Percentiles rank a stretch among this genome's conserved stretches.
phyloP scores from a whole-genome alignment of 2,888 invertebrate genomes.

The Sabatieria punctata region DNA sequence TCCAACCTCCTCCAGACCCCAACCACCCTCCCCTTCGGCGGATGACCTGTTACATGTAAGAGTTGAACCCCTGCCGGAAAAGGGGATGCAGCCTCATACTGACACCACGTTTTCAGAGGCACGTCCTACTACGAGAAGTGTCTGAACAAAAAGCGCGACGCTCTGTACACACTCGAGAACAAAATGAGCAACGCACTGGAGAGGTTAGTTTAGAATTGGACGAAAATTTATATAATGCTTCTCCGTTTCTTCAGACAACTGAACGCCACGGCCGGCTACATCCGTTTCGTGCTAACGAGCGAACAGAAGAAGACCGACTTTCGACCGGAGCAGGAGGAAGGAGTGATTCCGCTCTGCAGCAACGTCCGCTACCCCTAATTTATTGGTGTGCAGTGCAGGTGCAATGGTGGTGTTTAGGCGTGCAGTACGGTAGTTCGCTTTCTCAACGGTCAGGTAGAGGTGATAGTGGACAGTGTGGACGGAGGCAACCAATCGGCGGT shows the following conservation, averaged over 20 bases:
- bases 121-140: conserved; percentile 74
- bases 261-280: conserved; percentile 73
- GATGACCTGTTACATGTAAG: too few relatives aligned
- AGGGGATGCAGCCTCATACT: too few relatives aligned
- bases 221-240: conserved; percentile 3
- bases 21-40: too few relatives aligned
- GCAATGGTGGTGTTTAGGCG: conserved; percentile 46
- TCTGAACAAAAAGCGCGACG: conserved; percentile 61
- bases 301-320: conserved; percentile 91
- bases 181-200: conserved; percentile 57
- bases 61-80: too few relatives aligned
- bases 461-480: conserved; percentile 63
- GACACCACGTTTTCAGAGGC: conserved; percentile 52
- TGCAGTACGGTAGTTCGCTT: conserved; percentile 66
- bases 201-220: conserved; percentile 23
- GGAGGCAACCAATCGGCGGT: conserved; percentile 76
- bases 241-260: conserved; percentile 44
- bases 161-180: conserved; percentile 69
- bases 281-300: conserved; percentile 64
- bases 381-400: not conserved
- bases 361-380: conserved; percentile 1
- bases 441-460: conserved; percentile 45
- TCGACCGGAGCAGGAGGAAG: conserved; percentile 39
- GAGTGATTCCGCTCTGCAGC: conserved; percentile 9
- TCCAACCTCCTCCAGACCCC: too few relatives aligned